Conservation (phyloP, 2,888 invertebrate genomes). For the Eumacrocentrus americanus region DNA sequence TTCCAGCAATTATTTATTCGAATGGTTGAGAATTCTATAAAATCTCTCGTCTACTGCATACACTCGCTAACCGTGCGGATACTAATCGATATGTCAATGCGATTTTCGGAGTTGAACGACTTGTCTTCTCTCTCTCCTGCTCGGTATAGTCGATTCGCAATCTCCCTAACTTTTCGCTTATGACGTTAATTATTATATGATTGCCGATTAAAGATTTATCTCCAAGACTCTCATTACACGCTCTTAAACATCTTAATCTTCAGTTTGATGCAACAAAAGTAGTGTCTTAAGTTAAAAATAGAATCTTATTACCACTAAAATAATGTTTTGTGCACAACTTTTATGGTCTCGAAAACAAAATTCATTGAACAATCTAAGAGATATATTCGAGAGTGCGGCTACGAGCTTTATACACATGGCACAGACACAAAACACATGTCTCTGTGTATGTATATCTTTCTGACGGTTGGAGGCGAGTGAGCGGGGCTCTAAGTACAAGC, state of each 20-base stretch:
- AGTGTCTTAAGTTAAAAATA: no score
- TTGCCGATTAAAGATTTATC: constrained; percentile 21
- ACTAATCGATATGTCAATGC: constrained; percentile 4
- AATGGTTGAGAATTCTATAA: neutral
- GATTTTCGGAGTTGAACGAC: neutral
- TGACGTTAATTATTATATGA: constrained; percentile 24
- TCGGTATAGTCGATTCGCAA: constrained; percentile 23
- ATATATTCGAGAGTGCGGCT: neutral
- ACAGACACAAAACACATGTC: neutral
- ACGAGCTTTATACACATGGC: neutral
- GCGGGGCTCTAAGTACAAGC: constrained; percentile 29
- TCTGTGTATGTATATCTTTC: neutral
- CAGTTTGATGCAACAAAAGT: no score
- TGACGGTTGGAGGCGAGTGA: constrained; percentile 9
- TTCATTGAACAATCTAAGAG: no score
- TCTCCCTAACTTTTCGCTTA: constrained; percentile 19
- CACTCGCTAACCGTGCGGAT: neutral
- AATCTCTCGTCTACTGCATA: neutral
- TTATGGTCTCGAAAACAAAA: no score
- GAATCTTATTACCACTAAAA: no score
- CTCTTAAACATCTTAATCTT: no score
- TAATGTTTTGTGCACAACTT: no score
- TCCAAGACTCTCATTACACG: neutral
- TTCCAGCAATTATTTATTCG: neutral
- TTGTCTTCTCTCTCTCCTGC: neutral